These are phyloP conservation scores for Rambutsinella grinnellia DNA, from an alignment of 2,888 invertebrate species.

Conservation along the genomic window DNA sequence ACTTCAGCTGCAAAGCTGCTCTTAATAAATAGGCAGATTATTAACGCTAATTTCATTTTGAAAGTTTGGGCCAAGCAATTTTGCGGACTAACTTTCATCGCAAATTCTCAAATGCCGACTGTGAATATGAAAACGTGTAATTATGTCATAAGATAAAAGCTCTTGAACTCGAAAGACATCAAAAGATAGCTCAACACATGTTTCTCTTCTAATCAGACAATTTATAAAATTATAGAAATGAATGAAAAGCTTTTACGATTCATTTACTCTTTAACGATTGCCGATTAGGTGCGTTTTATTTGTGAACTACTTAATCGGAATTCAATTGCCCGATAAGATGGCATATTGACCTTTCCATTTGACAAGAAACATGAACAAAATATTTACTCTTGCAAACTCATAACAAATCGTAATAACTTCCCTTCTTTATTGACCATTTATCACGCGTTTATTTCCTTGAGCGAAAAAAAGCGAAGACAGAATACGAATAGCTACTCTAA, in stretches of 20 bases:
- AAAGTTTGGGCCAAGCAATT: neutral
- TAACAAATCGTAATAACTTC: neutral
- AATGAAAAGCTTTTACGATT: too few relatives aligned
- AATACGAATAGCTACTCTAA: neutral
- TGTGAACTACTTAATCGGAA: neutral
- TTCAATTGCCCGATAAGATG: neutral
- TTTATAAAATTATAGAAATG: too few relatives aligned
- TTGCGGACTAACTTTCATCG: too few relatives aligned
- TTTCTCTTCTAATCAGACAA: too few relatives aligned
- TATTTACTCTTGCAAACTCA: neutral
- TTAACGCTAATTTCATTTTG: too few relatives aligned
- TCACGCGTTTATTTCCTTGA: neutral
- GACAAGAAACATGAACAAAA: neutral
- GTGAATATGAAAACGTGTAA: neutral
- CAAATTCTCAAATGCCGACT: too few relatives aligned
- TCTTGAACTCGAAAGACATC: neutral
- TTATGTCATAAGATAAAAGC: slow-evolving; percentile 2
- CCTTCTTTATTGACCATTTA: neutral
- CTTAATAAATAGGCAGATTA: too few relatives aligned
- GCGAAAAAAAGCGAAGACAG: neutral
- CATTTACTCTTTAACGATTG: too few relatives aligned
- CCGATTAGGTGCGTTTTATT: neutral
- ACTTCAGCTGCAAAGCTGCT: neutral
- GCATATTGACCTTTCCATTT: neutral
- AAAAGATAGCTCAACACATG: too few relatives aligned